Evolutionary conservation across 2,797 vertebrate genomes (phyloP).

Genomic region (Argya squamiceps): DNA sequence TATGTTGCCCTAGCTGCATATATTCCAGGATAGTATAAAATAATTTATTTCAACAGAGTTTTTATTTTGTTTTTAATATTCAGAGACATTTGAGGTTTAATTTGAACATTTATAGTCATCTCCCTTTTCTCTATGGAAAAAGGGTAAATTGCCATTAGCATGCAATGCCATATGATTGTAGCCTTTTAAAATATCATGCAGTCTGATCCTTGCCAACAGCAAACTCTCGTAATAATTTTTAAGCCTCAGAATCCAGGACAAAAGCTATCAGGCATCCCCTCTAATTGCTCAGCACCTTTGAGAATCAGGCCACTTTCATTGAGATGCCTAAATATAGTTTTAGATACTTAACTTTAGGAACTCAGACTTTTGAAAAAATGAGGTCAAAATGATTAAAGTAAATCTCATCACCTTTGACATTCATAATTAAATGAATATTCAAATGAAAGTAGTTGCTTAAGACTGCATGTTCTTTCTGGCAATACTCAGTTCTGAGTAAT

Average conservation of each 20-base stretch:
- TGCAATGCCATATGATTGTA: neutral
- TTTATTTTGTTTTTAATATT: neutral
- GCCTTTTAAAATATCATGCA: neutral
- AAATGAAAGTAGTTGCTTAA: neutral
- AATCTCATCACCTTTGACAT: neutral
- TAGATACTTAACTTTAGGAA: neutral
- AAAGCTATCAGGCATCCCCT: neutral
- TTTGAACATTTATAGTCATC: neutral
- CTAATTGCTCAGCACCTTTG: constrained; percentile 22
- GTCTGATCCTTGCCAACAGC: neutral
- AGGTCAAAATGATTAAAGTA: neutral
- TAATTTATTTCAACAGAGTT: neutral
- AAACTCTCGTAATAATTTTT: neutral
- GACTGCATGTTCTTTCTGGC: neutral
- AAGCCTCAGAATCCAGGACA: neutral
- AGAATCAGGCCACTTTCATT: constrained; percentile 7
- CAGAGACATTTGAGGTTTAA: neutral
- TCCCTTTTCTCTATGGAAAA: neutral
- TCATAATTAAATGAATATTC: neutral
- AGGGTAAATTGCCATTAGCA: neutral
- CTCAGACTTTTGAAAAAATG: neutral
- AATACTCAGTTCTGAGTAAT: neutral
- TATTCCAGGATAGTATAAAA: neutral
- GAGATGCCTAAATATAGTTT: constrained; percentile 12
- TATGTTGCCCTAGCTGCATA: neutral